A percentile compares a stretch with the other conserved stretches of the same genome.
phyloP scores from a whole-genome alignment of 2,888 invertebrate species.

The Malachius bipustulatus region DNA sequence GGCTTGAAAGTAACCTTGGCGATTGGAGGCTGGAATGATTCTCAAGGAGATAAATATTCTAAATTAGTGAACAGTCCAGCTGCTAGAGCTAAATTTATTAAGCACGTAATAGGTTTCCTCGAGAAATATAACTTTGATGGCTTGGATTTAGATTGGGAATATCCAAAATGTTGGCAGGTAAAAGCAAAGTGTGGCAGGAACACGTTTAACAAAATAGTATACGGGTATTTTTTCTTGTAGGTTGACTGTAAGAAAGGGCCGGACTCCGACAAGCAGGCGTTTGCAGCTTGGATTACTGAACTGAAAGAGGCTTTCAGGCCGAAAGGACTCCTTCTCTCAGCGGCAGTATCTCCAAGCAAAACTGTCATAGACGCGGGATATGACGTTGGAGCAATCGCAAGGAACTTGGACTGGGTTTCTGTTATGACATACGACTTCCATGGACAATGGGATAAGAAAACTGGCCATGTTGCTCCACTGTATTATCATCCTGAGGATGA shows the following conservation, averaged over 20 bases:
- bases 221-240: constrained; percentile 33
- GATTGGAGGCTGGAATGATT: constrained; percentile 94
- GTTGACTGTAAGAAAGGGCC: constrained; percentile 79
- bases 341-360: constrained; percentile 82
- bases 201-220: not conserved
- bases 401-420: constrained; percentile 77
- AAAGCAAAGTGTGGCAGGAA: constrained; percentile 7
- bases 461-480: constrained; percentile 80
- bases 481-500: constrained; percentile 75
- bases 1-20: constrained; percentile 78
- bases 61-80: constrained; percentile 64
- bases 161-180: constrained; percentile 82
- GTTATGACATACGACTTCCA: constrained; percentile 90
- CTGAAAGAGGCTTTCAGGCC: constrained; percentile 43
- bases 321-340: constrained; percentile 52
- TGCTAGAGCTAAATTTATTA: constrained; percentile 61
- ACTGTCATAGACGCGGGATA: constrained; percentile 77
- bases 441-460: constrained; percentile 85
- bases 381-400: constrained; percentile 62
- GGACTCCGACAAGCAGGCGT: constrained; percentile 69
- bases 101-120: constrained; percentile 62
- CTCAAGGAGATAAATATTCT: constrained; percentile 81
- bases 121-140: constrained; percentile 79
- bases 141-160: constrained; percentile 93
- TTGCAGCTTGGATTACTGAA: constrained; percentile 62